These are phyloP conservation scores for Sinodicranocentrus sp. DNA, from an alignment of 2,888 invertebrate species.

Conservation along the genomic window DNA sequence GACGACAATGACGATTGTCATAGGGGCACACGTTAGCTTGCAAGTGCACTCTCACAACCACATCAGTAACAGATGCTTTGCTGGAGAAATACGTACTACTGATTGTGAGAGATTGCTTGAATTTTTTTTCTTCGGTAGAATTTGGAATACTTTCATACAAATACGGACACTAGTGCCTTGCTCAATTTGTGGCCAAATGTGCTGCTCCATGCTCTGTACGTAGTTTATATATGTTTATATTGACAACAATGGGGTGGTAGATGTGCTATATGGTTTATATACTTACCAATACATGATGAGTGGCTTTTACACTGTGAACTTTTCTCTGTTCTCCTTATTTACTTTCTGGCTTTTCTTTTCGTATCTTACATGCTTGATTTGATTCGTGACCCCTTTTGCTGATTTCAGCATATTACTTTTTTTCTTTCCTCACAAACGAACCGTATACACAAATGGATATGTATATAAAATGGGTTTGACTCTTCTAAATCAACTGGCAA, in stretches of 20 bases:
- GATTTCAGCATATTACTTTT: conserved; percentile 44
- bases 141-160: background rate
- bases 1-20: conserved; percentile 49
- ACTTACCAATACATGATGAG: background rate
- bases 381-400: conserved; percentile 57
- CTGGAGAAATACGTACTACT: background rate
- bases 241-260: no score
- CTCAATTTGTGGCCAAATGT: conserved; percentile 6
- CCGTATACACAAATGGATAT: background rate
- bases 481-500: background rate
- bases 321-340: conserved; percentile 14
- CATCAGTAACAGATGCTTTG: conserved; percentile 29
- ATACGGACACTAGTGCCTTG: background rate
- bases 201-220: background rate
- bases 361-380: conserved; percentile 55
- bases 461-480: background rate
- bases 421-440: background rate
- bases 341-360: conserved; percentile 27
- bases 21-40: conserved; percentile 10
- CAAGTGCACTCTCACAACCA: conserved; percentile 28
- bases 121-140: background rate
- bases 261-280: no score
- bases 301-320: background rate
- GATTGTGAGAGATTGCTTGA: background rate
- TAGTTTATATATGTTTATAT: background rate